phyloP scores from a whole-genome alignment of 1,140 invertebrate species.

The Periplaneta americana region DNA sequence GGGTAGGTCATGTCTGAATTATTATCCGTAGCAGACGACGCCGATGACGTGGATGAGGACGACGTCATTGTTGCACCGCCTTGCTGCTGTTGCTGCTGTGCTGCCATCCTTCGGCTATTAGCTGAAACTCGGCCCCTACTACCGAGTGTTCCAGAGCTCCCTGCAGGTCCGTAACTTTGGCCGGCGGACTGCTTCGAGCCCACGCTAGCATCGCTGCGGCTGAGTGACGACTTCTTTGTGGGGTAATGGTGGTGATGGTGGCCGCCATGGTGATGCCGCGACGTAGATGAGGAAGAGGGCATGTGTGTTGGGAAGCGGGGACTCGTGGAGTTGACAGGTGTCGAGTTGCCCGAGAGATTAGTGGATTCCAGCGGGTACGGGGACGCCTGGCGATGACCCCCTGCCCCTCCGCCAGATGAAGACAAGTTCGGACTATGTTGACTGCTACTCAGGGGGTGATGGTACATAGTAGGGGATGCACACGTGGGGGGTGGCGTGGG shows the following conservation, averaged over 20 bases:
- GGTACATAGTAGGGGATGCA: conserved; percentile 38
- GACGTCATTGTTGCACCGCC: not conserved
- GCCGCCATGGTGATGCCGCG: not conserved
- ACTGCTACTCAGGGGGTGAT: conserved; percentile 24
- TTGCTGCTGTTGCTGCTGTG: not conserved
- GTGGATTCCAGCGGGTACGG: conserved; percentile 61
- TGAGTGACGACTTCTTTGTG: not conserved
- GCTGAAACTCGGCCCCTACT: not conserved
- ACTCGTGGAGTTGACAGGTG: conserved; percentile 7
- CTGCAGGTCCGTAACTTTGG: not conserved
- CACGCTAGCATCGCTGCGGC: not conserved
- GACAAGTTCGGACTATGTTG: not conserved
- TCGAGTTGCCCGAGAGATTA: conserved; percentile 31
- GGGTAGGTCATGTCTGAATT: conserved; percentile 9
- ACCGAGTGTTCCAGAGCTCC: not conserved
- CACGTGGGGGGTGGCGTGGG: conserved; percentile 41
- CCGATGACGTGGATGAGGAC: conserved; percentile 1
- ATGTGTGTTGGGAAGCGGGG: not conserved
- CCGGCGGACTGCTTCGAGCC: not conserved
- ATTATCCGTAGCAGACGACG: conserved; percentile 6
- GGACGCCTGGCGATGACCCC: conserved; percentile 50
- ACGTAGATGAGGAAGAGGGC: not conserved
- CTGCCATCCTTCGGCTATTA: not conserved
- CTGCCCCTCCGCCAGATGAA: not conserved
- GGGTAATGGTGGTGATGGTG: not conserved